Base-by-base conservation (phyloP, 2,113 vertebrate genomes). In the Poecilia latipinna region DNA sequence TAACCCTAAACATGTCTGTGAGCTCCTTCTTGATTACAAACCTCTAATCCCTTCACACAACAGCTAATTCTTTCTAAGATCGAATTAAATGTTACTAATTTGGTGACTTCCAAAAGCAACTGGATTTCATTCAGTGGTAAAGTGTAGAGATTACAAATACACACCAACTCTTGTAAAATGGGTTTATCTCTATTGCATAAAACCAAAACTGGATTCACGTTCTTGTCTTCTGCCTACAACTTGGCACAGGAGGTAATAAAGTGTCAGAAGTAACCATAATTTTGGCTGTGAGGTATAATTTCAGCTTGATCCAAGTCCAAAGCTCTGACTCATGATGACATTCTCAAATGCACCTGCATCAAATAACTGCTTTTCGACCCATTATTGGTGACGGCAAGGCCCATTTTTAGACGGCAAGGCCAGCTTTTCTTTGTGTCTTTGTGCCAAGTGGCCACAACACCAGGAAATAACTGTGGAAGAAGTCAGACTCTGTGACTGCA, bases 401-500 rank as follows among this genome's bases (percentile, higher is more conserved):
- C n/a, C 54, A 39, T 32, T 68, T 37, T 33, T 33, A 80, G 39
- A 60, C 48, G 13, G 37, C 11, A 3, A 72, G 39, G 8, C 15
- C 44, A 44, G 13, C 28, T 29, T 79, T 65, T 26, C 39, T 70
- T 78, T 67, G 61, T 26, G 69, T 67, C 31, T 63, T 19, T 37
- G 78, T 57, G 32, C 68, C 29, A 60, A 75, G 68, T 57, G 61
- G 35, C 51, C 8, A 29, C 74, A 29, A 32, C 26, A 48, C 35
- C 2, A 8, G 11, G 57, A 66, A 77, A 69, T 63, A 64, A 48
- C 74, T 70, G 54, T 75, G 62, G 82, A 35, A 31, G 63, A 66
- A 73, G 60, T 51, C 51, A 31, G 65, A 51, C 54, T 71, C 75
- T 80, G 85, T 74, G 72, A 74, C 66, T 35, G 29, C 61, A 67